These are phyloP conservation scores for Nebria salina DNA, from an alignment of 2,888 invertebrate species.

Conservation along the genomic window DNA sequence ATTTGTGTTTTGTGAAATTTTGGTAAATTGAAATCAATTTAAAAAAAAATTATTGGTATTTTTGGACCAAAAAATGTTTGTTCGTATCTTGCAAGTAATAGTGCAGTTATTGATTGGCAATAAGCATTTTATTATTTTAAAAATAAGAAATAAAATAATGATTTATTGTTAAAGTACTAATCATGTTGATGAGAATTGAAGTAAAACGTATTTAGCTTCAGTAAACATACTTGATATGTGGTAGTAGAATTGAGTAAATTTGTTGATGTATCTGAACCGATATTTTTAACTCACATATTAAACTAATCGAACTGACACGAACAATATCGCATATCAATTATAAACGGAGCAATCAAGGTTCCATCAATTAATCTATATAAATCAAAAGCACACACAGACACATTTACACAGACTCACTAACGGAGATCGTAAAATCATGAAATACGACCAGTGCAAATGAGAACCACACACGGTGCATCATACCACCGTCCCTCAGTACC, in stretches of 20 bases:
- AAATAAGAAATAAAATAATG: neutral
- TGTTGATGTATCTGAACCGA: neutral
- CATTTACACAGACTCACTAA: neutral
- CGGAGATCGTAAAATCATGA: conserved; percentile 33
- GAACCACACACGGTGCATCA: neutral
- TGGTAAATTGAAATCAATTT: no score
- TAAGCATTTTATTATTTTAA: no score
- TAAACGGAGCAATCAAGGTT: conserved; percentile 37
- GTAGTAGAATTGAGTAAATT: neutral
- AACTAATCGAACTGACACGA: conserved; percentile 45
- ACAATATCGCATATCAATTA: conserved; percentile 43
- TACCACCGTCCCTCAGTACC: neutral
- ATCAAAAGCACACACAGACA: conserved; percentile 34
- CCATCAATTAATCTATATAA: conserved; percentile 44
- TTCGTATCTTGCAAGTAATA: no score
- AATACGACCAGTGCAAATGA: conserved; percentile 13
- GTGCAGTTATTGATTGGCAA: no score
- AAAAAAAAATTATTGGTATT: no score
- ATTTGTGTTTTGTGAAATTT: no score
- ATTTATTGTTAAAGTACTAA: neutral
- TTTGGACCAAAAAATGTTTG: no score
- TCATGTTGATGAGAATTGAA: neutral
- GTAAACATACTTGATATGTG: neutral
- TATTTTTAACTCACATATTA: conserved; percentile 33
- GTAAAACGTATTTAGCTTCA: no score